Conservation (phyloP, 2,888 invertebrate genomes). For the Imbricaverruca yamaguchii region DNA sequence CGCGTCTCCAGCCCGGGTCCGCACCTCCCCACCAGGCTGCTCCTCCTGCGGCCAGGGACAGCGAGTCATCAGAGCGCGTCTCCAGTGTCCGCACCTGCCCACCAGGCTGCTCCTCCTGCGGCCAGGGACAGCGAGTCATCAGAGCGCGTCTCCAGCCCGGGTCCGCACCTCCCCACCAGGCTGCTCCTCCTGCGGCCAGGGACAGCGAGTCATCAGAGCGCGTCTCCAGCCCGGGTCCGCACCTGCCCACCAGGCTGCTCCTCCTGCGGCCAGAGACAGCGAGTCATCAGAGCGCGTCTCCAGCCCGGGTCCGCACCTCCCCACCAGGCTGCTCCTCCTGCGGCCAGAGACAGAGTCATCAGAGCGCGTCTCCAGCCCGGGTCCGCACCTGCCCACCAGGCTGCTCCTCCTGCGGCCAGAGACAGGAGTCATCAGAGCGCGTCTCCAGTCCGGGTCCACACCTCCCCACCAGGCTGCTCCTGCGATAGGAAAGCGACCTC, state of each 20-base stretch:
- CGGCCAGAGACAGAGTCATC: background rate
- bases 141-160: slow-evolving; percentile 41
- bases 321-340: slow-evolving; percentile 50
- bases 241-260: slow-evolving; percentile 63
- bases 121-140: background rate
- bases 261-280: background rate
- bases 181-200: slow-evolving; percentile 47
- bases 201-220: background rate
- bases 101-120: slow-evolving; percentile 53
- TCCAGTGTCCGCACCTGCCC: slow-evolving; percentile 52
- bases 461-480: slow-evolving; percentile 61
- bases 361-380: slow-evolving; percentile 41
- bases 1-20: slow-evolving; percentile 43
- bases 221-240: slow-evolving; percentile 45
- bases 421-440: background rate
- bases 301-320: slow-evolving; percentile 39
- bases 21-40: slow-evolving; percentile 61
- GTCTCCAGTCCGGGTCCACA: slow-evolving; percentile 46
- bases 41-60: slow-evolving; percentile 37
- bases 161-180: slow-evolving; percentile 41
- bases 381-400: slow-evolving; percentile 56
- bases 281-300: slow-evolving; percentile 37
- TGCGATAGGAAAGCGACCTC: background rate
- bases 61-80: slow-evolving; percentile 34
- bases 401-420: slow-evolving; percentile 48